Percentiles rank a stretch among this genome's conserved stretches.
phyloP scores from a whole-genome alignment of 2,888 invertebrate genomes.

The Megalurothrips usitatus region DNA sequence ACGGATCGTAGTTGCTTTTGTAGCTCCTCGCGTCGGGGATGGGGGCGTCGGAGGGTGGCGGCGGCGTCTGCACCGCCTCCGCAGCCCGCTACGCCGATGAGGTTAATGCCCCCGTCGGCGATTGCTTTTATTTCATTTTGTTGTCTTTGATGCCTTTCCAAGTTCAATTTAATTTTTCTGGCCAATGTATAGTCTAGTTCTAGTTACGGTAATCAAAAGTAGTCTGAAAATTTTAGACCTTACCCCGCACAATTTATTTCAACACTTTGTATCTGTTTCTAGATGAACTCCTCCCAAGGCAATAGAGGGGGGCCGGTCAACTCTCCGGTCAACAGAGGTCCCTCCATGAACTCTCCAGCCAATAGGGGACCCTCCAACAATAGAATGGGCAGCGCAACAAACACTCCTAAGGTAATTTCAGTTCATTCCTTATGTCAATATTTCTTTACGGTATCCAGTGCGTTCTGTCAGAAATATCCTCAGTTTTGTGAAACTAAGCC shows the following conservation, averaged over 20 bases:
- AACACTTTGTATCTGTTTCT: no score
- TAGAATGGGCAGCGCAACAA: background rate
- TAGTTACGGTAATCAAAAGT: no score
- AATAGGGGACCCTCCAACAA: background rate
- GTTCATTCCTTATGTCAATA: background rate
- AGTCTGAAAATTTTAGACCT: no score
- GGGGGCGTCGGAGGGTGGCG: no score
- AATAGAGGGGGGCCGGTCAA: background rate
- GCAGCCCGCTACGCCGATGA: background rate
- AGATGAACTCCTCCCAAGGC: background rate
- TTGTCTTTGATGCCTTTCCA: background rate
- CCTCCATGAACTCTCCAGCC: background rate
- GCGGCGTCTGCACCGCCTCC: no score
- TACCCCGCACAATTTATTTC: no score
- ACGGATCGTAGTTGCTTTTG: no score
- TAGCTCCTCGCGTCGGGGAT: no score
- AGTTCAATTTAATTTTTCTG: background rate
- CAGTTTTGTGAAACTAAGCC: background rate
- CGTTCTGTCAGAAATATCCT: background rate
- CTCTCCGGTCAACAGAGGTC: background rate
- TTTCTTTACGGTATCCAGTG: background rate
- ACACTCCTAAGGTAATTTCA: background rate
- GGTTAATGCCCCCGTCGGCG: background rate
- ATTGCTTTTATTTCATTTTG: background rate
- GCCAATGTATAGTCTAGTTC: no score